These are phyloP conservation scores for Gyps fulvus DNA, from an alignment of 2,113 vertebrate species.

Conservation along the genomic window DNA sequence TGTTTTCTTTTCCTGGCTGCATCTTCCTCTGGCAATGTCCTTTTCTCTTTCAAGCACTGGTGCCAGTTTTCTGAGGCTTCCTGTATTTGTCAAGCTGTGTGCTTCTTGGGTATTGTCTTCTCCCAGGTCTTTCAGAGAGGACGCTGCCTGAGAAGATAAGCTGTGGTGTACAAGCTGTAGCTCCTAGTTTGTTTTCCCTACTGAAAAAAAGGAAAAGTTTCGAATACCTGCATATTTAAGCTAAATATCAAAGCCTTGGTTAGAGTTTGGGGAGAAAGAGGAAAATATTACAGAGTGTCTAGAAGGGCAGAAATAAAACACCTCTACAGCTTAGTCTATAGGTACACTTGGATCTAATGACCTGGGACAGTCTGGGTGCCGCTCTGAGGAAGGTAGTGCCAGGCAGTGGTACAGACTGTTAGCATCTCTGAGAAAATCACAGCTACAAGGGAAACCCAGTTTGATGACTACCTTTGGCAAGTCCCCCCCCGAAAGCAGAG, in stretches of 20 bases:
- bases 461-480: neutral
- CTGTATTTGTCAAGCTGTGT: neutral
- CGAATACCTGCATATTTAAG: neutral
- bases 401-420: neutral
- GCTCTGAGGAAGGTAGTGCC: neutral
- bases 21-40: neutral
- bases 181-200: neutral
- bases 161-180: neutral
- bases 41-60: neutral
- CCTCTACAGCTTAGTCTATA: neutral
- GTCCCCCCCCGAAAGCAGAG: neutral
- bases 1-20: neutral
- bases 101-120: neutral
- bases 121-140: neutral
- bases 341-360: neutral
- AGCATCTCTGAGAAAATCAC: neutral
- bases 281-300: neutral
- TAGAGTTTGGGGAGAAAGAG: neutral
- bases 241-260: neutral
- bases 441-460: neutral
- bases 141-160: neutral
- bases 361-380: neutral
- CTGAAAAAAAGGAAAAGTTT: neutral
- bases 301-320: neutral
- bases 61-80: neutral